Base-by-base conservation (phyloP, 35 echinoderm and acorn worm species). In the Ophioderma brevispina region DNA sequence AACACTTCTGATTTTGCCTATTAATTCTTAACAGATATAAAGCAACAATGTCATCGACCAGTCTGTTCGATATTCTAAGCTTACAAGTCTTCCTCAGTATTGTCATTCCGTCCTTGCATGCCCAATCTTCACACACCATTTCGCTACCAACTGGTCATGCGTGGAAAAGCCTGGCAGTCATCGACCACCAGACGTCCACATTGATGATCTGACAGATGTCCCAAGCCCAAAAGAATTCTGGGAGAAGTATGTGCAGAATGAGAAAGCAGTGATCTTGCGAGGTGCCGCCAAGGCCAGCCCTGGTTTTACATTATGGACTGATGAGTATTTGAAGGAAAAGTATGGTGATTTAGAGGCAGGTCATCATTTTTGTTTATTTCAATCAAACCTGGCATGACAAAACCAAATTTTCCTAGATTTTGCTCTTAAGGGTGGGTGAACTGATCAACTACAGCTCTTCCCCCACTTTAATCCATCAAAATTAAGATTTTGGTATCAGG, bases 101-200 rank as follows among this genome's bases (percentile, higher is more conserved):
- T 46, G 41, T 46, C 41, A 8, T 46, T 17, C 41, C 41, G 17
- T 46, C 41, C 4, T 8, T 46, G 4, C 41, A 46, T 17, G 4
- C 41, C 41, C 41, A 46, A 17, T 46, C 41, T 46, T 46, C 59
- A 70, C 59, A 70, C 10, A 15, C 59, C 59, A 70, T 25, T 13
- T 18, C 59, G n/a, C 59, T 95, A 32, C 94, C 94, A 21, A 13
- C 36, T 13, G 94, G 94, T 31, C 94, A 95, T 79, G 39, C n/a
- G n/a, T 92, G 4, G 17, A 92, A 46, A 89, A 89, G 0, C 85
- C 92, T 39, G 94, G 94, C 14, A 38, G 86, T 59, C 94, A 95
- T 40, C 89, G 94, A 21, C 89, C 85, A 31, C 79, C 94, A 34
- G 94, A 95, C 78, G 94, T 95, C 38, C 25, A 25, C 32, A 88